Percentiles rank a stretch among this genome's conserved stretches.
Evolutionary conservation across 2,888 invertebrate genomes (phyloP).

Genomic region (Sympetrum striolatum): DNA sequence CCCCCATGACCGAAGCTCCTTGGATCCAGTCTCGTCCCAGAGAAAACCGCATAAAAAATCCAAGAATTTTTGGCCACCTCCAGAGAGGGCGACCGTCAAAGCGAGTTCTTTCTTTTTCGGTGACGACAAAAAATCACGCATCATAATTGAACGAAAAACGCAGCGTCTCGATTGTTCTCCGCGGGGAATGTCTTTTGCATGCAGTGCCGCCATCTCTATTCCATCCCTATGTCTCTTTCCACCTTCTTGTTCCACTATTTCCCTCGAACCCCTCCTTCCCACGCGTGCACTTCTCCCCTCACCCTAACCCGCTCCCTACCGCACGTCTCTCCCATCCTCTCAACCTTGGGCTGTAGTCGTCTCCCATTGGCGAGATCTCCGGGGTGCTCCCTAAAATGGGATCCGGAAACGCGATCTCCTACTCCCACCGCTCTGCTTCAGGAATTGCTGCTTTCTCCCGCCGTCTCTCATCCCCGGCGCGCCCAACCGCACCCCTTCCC

Average conservation of each 20-base stretch:
- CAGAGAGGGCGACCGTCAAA: not conserved
- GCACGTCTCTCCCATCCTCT: not conserved
- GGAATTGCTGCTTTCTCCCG: constrained; percentile 24
- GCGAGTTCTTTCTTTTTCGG: not conserved
- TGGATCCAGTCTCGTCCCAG: not conserved
- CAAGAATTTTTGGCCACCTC: not conserved
- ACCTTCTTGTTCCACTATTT: not conserved
- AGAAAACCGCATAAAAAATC: not conserved
- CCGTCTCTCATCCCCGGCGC: not conserved
- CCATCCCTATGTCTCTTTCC: not conserved
- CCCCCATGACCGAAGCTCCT: not conserved
- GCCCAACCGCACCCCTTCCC: constrained; percentile 56
- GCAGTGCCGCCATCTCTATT: not conserved
- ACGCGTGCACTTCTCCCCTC: constrained; percentile 12
- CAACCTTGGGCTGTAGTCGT: constrained; percentile 23
- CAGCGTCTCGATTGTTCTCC: not conserved
- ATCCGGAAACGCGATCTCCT: constrained; percentile 68
- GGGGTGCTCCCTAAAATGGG: constrained; percentile 68
- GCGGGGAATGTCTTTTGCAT: not conserved
- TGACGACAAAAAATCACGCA: not conserved
- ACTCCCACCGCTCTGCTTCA: constrained; percentile 26
- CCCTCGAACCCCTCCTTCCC: not conserved
- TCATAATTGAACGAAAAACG: not conserved
- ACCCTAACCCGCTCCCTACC: not conserved
- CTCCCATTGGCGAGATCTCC: constrained; percentile 38